phyloP scores from a whole-genome alignment of 2,888 invertebrate species.

The Pachycephus smyrnensis region DNA sequence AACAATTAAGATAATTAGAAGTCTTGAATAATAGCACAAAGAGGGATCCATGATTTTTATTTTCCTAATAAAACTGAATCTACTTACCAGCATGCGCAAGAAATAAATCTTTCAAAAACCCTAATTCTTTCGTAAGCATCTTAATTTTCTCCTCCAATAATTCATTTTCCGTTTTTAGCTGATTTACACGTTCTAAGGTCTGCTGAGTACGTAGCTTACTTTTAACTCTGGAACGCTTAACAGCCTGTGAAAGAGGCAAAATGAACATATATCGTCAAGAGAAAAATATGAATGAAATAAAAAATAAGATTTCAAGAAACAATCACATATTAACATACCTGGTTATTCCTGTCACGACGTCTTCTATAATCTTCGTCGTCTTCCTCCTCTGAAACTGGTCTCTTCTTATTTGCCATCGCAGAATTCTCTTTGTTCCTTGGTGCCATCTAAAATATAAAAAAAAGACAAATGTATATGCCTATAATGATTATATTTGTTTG shows the following conservation, averaged over 20 bases:
- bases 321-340: conserved; percentile 67
- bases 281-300: background rate
- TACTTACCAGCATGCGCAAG: conserved; percentile 79
- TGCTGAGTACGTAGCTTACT: conserved; percentile 82
- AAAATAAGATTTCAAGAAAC: background rate
- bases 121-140: conserved; percentile 82
- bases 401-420: conserved; percentile 43
- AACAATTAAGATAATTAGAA: conserved; percentile 13
- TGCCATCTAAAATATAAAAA: conserved; percentile 55
- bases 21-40: conserved; percentile 10
- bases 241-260: conserved; percentile 72
- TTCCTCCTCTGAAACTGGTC: conserved; percentile 70
- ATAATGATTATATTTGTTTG: background rate
- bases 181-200: conserved; percentile 80
- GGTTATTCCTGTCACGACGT: conserved; percentile 82
- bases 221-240: conserved; percentile 84
- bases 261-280: background rate
- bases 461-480: background rate
- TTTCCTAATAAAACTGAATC: background rate
- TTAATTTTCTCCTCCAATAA: conserved; percentile 84
- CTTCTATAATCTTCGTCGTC: conserved; percentile 81
- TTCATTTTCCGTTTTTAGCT: conserved; percentile 83
- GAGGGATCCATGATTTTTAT: background rate
- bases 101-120: conserved; percentile 84
- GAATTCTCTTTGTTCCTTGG: conserved; percentile 61